Percentiles rank a stretch among this genome's conserved stretches.
Conservation (phyloP, 1,140 invertebrate genomes). For the Brachionus angularis region DNA sequence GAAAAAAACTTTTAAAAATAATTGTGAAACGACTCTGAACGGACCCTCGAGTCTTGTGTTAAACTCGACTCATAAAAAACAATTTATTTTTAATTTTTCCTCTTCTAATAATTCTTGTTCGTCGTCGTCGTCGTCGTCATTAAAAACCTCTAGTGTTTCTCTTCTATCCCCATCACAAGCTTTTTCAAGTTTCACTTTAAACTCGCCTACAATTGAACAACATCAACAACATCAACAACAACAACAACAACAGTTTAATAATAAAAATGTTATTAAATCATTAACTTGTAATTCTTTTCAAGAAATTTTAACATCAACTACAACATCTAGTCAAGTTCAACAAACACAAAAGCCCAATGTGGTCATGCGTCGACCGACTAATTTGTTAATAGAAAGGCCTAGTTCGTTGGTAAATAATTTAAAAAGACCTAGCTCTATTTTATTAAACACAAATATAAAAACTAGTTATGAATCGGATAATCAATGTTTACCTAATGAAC, state of each 20-base stretch:
- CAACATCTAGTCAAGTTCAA: neutral
- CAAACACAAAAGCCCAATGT: neutral
- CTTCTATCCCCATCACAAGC: slow-evolving; percentile 14
- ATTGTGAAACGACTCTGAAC: neutral
- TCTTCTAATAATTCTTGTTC: too few relatives aligned
- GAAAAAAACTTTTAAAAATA: neutral
- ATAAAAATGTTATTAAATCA: neutral
- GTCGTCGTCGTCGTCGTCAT: too few relatives aligned
- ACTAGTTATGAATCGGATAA: too few relatives aligned
- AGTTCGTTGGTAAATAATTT: neutral
- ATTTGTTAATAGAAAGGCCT: too few relatives aligned
- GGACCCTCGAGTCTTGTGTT: neutral
- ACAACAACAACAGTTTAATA: neutral
- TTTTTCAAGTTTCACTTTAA: slow-evolving; percentile 29
- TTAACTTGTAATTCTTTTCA: slow-evolving; percentile 11
- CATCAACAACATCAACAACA: too few relatives aligned
- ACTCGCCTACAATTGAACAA: slow-evolving; percentile 8
- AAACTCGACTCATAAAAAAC: neutral
- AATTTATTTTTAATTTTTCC: neutral
- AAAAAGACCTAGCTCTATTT: neutral
- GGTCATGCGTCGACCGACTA: slow-evolving; percentile 23
- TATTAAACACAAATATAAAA: neutral
- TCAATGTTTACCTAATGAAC: neutral
- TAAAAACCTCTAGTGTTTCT: too few relatives aligned
- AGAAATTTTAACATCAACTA: neutral